Conservation (phyloP, 2,888 invertebrate genomes). For the Sericinus montela region DNA sequence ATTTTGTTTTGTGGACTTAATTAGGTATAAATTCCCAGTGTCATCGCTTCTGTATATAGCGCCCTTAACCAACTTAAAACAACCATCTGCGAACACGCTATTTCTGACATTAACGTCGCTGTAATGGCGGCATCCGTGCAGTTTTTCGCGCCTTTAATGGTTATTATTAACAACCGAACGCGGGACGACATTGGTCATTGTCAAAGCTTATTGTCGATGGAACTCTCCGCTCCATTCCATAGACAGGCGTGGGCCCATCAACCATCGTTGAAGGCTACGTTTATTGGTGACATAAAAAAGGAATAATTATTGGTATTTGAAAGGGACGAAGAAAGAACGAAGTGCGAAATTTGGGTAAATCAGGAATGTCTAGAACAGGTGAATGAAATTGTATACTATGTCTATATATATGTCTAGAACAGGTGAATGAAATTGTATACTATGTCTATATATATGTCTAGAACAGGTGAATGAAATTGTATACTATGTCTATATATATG, state of each 20-base stretch:
- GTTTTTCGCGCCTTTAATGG: slow-evolving; percentile 19
- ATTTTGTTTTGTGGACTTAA: no score
- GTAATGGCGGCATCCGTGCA: slow-evolving; percentile 10
- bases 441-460: no score
- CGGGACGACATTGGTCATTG: slow-evolving; percentile 15
- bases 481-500: no score
- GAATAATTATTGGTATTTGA: no score
- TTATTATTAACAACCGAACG: slow-evolving; percentile 11
- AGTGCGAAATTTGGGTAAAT: no score
- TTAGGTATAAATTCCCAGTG: not conserved
- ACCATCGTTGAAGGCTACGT: not conserved
- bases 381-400: no score
- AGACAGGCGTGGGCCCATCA: slow-evolving; percentile 7
- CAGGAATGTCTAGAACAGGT: no score
- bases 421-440: no score
- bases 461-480: no score
- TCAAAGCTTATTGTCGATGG: slow-evolving; percentile 15
- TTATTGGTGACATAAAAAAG: no score
- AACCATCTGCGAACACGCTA: not conserved
- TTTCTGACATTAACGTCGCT: slow-evolving; percentile 12
- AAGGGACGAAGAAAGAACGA: no score
- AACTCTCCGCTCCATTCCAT: not conserved
- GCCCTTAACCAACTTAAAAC: slow-evolving; percentile 7
- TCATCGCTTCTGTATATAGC: not conserved
- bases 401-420: no score